Conservation (phyloP, 2,888 invertebrate species). For the Oligia fasciuncula region DNA sequence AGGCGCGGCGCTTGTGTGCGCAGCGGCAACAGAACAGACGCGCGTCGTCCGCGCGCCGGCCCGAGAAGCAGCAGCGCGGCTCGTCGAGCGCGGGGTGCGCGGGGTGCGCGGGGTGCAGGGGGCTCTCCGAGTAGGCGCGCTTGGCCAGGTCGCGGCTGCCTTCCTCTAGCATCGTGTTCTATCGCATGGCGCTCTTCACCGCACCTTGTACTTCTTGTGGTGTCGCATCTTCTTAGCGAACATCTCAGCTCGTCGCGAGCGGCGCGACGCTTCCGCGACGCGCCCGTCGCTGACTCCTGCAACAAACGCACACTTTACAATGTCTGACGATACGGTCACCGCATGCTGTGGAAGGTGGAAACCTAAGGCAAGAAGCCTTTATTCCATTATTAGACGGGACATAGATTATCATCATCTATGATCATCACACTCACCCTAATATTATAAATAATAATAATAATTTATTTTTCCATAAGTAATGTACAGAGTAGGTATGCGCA, state of each 20-base stretch:
- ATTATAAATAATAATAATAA: too few species aligned
- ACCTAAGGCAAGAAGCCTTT: not conserved
- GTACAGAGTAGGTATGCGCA: too few species aligned
- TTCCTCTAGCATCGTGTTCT: conserved; percentile 74
- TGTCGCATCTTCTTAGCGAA: conserved; percentile 74
- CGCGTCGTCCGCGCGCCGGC: conserved; percentile 65
- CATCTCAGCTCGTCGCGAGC: conserved; percentile 67
- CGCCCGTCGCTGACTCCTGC: conserved; percentile 26
- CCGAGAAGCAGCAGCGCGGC: conserved; percentile 71
- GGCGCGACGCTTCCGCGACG: conserved; percentile 11
- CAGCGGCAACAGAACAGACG: conserved; percentile 86
- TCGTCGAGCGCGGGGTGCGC: conserved; percentile 48
- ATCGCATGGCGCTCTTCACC: conserved; percentile 71
- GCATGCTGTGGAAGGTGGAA: not conserved
- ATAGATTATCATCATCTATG: too few species aligned
- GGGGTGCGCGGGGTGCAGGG: not conserved
- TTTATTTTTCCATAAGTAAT: too few species aligned
- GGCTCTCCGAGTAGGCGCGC: conserved; percentile 41
- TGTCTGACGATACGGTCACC: not conserved
- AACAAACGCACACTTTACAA: conserved; percentile 17
- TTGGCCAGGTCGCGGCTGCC: conserved; percentile 55
- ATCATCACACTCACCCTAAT: too few species aligned
- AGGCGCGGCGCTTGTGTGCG: conserved; percentile 79
- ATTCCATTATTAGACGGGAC: not conserved
- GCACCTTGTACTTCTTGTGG: conserved; percentile 81